phyloP scores from a whole-genome alignment of 2,888 invertebrate genomes.

The Stenurella melanura region DNA sequence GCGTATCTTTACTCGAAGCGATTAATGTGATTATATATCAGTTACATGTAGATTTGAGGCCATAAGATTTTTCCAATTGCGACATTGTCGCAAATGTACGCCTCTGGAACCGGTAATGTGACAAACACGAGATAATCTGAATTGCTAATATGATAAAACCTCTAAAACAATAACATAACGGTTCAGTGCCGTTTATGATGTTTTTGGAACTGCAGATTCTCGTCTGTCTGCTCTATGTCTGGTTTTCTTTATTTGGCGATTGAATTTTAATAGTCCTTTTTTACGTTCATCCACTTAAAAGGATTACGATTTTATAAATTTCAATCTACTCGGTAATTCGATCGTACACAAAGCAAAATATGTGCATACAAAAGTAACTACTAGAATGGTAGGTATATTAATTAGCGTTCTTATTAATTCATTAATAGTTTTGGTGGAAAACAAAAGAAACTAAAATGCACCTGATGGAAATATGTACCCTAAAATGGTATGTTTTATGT shows the following conservation, averaged over 20 bases:
- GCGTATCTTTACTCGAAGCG: no score
- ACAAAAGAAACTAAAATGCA: no score
- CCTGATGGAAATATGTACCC: no score
- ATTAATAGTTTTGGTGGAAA: background rate
- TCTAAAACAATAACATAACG: conserved; percentile 42
- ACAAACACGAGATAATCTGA: conserved; percentile 31
- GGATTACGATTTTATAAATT: conserved; percentile 30
- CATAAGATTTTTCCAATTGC: background rate
- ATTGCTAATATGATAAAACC: conserved; percentile 35
- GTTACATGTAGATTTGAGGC: background rate
- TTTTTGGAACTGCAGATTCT: conserved; percentile 38
- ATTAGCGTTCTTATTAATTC: background rate
- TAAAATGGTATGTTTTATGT: no score
- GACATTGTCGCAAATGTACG: background rate
- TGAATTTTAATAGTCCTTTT: conserved; percentile 38
- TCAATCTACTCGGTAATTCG: conserved; percentile 14
- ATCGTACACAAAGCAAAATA: background rate
- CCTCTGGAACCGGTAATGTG: conserved; percentile 16
- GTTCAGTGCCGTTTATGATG: conserved; percentile 38
- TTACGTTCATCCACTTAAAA: conserved; percentile 25
- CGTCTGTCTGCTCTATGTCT: conserved; percentile 40
- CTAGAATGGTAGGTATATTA: background rate
- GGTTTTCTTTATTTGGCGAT: conserved; percentile 40
- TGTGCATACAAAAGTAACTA: conserved; percentile 7
- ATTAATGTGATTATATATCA: no score